Evolutionary conservation across 1,140 invertebrate species (phyloP).

Genomic region (Drosophila jambulina): DNA sequence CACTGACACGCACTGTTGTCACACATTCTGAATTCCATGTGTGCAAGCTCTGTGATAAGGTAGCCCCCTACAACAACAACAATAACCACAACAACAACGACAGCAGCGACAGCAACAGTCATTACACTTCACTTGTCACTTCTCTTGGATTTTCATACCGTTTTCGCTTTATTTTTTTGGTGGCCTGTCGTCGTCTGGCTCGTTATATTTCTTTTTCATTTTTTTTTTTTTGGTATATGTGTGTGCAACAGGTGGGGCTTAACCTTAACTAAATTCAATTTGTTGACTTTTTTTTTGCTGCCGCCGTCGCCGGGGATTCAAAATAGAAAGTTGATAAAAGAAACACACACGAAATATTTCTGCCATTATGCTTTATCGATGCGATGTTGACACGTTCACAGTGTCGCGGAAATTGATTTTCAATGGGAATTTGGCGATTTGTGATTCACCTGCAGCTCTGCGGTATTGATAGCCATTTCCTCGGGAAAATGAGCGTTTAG

Average conservation of each 20-base stretch:
- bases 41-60: conserved; percentile 50
- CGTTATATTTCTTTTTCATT: conserved; percentile 3
- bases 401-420: conserved; percentile 42
- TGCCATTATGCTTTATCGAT: conserved; percentile 39
- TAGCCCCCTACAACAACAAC: conserved; percentile 33
- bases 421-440: conserved; percentile 29
- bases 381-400: conserved; percentile 40
- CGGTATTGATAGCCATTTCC: conserved; percentile 15
- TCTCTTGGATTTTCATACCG: conserved; percentile 38
- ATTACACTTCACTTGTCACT: conserved; percentile 52
- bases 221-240: conserved; percentile 4
- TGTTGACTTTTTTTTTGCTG: conserved; percentile 17
- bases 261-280: conserved; percentile 24
- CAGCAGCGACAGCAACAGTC: conserved; percentile 31
- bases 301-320: conserved; percentile 21
- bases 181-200: conserved; percentile 17
- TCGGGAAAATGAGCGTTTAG: conserved; percentile 13
- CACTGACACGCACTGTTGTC: conserved; percentile 27
- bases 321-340: conserved; percentile 75
- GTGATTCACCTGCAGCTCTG: conserved; percentile 20
- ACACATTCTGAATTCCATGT: conserved; percentile 13
- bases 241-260: conserved; percentile 59
- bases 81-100: not conserved
- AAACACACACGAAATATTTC: conserved; percentile 25
- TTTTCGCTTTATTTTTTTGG: conserved; percentile 10